A percentile compares a stretch with the other conserved stretches of the same genome.
Evolutionary conservation across 1,140 invertebrate species (phyloP).

Genomic region (Pteromalus puparum): DNA sequence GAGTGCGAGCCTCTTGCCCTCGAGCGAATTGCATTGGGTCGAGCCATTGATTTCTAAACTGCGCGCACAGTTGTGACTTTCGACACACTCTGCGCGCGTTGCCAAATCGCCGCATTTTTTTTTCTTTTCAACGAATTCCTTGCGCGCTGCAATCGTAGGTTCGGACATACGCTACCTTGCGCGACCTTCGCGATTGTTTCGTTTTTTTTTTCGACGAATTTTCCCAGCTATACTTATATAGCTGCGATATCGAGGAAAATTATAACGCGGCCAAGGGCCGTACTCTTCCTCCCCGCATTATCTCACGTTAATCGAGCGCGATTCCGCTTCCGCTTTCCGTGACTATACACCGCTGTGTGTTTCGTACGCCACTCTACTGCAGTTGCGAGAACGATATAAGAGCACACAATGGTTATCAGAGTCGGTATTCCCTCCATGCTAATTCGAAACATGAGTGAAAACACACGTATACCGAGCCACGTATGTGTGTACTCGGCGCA

Average conservation of each 20-base stretch:
- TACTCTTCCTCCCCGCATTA: not conserved
- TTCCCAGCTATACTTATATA: not conserved
- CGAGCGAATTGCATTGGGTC: slow-evolving; percentile 33
- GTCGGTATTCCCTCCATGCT: too few relatives aligned
- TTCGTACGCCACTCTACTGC: too few relatives aligned
- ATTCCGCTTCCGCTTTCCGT: slow-evolving; percentile 52
- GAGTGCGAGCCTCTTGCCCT: slow-evolving; percentile 8
- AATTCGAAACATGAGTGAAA: too few relatives aligned
- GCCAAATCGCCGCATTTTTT: not conserved
- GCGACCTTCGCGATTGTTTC: not conserved
- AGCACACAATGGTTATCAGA: too few relatives aligned
- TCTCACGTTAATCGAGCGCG: slow-evolving; percentile 55
- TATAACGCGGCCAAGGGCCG: not conserved
- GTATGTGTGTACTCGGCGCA: too few relatives aligned
- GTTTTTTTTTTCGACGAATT: not conserved
- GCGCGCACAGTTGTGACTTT: slow-evolving; percentile 9
- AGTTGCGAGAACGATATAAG: not conserved
- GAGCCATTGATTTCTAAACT: slow-evolving; percentile 48
- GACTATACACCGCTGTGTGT: too few relatives aligned
- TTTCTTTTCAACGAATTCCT: slow-evolving; percentile 2
- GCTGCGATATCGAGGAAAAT: not conserved
- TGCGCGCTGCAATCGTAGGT: not conserved
- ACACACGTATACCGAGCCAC: too few relatives aligned
- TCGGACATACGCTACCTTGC: not conserved
- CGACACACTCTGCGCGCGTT: slow-evolving; percentile 10